These are phyloP conservation scores for Ostrea edulis DNA, from an alignment of 1,140 invertebrate species.

Conservation along the genomic window DNA sequence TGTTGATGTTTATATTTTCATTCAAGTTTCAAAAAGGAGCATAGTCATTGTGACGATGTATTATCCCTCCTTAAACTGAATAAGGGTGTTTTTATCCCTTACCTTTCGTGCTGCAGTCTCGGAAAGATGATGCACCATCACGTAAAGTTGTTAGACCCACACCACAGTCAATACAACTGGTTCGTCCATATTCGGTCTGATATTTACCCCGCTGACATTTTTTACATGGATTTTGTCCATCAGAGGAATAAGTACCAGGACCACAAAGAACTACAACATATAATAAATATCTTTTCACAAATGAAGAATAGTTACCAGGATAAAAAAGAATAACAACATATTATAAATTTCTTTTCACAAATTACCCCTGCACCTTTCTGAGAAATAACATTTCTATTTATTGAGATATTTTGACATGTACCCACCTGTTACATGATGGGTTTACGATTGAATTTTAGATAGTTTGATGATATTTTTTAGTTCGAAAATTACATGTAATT, in stretches of 20 bases:
- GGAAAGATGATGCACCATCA: slow-evolving; percentile 88
- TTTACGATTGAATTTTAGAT: too few relatives aligned
- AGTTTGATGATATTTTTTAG: not conserved
- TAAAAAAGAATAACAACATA: slow-evolving; percentile 87
- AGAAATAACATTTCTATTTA: too few relatives aligned
- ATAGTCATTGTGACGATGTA: too few relatives aligned
- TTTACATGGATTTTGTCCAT: slow-evolving; percentile 90
- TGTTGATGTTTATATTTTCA: too few relatives aligned
- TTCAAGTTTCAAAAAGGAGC: too few relatives aligned
- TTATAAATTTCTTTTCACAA: not conserved
- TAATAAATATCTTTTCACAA: not conserved
- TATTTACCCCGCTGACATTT: slow-evolving; percentile 95
- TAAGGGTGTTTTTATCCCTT: too few relatives aligned
- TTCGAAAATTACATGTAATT: not conserved
- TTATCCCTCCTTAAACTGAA: too few relatives aligned
- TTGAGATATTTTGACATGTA: too few relatives aligned
- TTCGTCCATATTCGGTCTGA: slow-evolving; percentile 81
- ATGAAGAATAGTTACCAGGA: slow-evolving; percentile 90
- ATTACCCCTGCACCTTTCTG: too few relatives aligned
- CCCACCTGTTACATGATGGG: too few relatives aligned
- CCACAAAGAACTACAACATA: slow-evolving; percentile 87
- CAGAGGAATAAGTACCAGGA: slow-evolving; percentile 92
- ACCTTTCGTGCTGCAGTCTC: slow-evolving; percentile 85
- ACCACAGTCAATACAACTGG: slow-evolving; percentile 93
- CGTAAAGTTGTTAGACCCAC: slow-evolving; percentile 92